Evolutionary conservation across 2,888 invertebrate genomes (phyloP).

Genomic region (Polydrusus cervinus): DNA sequence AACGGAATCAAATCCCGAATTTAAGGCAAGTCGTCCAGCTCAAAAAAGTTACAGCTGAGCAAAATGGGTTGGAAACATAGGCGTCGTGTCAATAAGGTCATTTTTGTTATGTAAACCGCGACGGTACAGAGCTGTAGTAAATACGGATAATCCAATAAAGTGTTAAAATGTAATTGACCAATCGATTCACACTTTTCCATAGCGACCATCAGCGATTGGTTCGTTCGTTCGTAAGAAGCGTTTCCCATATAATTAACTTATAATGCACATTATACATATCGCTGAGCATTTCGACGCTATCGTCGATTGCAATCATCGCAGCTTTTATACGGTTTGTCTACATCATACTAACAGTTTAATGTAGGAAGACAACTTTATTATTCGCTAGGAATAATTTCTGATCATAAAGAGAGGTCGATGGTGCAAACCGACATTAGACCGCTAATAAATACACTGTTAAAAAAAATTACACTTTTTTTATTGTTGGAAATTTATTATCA

Average conservation of each 20-base stretch:
- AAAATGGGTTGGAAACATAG: no score
- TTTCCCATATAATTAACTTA: slow-evolving; percentile 29
- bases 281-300: slow-evolving; percentile 19
- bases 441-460: no score
- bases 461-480: no score
- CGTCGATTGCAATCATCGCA: slow-evolving; percentile 14
- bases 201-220: slow-evolving; percentile 10
- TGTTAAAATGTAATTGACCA: slow-evolving; percentile 5
- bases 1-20: no score
- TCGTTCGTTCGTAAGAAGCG: slow-evolving; percentile 6
- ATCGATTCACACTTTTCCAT: slow-evolving; percentile 10
- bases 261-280: slow-evolving; percentile 24
- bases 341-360: slow-evolving; percentile 8
- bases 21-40: no score
- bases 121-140: no score
- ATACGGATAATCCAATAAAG: slow-evolving; percentile 1
- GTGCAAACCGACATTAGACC: no score
- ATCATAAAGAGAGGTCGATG: no score
- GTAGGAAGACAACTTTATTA: slow-evolving; percentile 13
- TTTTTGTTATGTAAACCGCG: no score
- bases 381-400: background rate
- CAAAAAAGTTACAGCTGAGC: no score
- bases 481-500: no score
- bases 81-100: no score
- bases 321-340: slow-evolving; percentile 12